Base-by-base conservation (phyloP, 2,888 invertebrate species). In the Frankliniella intonsa region DNA sequence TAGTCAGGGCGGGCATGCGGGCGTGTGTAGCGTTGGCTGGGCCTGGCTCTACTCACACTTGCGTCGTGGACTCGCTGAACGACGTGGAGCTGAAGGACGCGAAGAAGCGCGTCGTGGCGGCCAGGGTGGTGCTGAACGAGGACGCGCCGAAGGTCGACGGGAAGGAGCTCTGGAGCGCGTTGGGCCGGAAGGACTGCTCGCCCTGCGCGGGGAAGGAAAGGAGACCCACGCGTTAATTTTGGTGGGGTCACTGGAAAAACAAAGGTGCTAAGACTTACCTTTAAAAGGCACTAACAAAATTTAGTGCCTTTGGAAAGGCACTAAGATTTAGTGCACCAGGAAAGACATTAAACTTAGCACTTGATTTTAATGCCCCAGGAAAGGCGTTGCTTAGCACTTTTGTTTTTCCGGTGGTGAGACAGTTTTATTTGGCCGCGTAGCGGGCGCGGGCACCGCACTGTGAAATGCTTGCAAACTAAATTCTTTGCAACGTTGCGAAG, bases 31-130 rank as follows among this genome's bases (percentile, higher is more conserved):
- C 38, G 38, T 5, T 5, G 38, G 38, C 38, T 38, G 38, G 38
- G 38, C 38, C 38, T 38, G 38, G 38, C 38, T 38, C 5, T 38
- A 38, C 38, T 38, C 38, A 38, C 38, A 38, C 38, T 38, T 38
- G 38, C 38, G 38, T 38, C 38, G 38, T 38, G 38, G 38, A 38
- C 38, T 38, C 38, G 38, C 38, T 38, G 38, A 38, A 12, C 25
- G 69, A 22, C 5, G 69, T 76, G 11, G 69, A 76, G 69, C 69
- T 76, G 69, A 76, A 76, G 69, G 69, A 76, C 22, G 69, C 69
- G 69, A 76, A 76, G 69, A 76, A 76, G 69, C 69, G 69, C 69
- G 69, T 76, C 12, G 14, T 55, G 55, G 55, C 55, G 69, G 69
- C 69, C 8, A 76, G 69, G 22, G 69, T 76, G 69, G 69, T 25